Conservation (phyloP, 1,140 invertebrate species). For the Luehdorfia chinensis region DNA sequence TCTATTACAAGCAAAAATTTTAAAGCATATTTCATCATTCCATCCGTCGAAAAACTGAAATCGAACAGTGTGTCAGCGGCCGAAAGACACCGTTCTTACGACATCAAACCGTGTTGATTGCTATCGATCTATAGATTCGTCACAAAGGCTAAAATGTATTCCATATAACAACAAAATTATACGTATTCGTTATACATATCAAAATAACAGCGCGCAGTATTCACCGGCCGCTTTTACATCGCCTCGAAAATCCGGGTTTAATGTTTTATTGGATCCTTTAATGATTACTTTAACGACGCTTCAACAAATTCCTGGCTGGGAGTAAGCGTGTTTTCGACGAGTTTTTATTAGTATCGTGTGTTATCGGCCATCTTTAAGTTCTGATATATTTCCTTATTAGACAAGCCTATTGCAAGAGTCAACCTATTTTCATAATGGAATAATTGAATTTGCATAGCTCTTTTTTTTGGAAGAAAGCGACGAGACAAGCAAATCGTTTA, state of each 20-base stretch:
- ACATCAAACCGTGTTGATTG: constrained; percentile 58
- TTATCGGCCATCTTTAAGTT: too few relatives aligned
- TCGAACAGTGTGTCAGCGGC: constrained; percentile 29
- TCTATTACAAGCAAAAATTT: too few relatives aligned
- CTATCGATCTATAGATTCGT: constrained; percentile 58
- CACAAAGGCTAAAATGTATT: constrained; percentile 61
- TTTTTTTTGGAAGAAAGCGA: too few relatives aligned
- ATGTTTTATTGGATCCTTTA: constrained; percentile 11
- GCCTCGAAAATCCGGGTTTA: constrained; percentile 4
- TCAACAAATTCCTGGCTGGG: constrained; percentile 8
- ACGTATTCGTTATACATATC: constrained; percentile 20
- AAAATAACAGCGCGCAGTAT: too few relatives aligned
- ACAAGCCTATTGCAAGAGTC: too few relatives aligned
- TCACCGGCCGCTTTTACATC: not conserved
- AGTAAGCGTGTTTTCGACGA: not conserved
- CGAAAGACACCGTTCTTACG: constrained; percentile 41
- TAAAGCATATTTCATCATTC: too few relatives aligned
- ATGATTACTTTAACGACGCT: constrained; percentile 10
- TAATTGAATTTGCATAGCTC: too few relatives aligned
- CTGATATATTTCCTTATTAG: too few relatives aligned
- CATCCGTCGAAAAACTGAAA: too few relatives aligned
- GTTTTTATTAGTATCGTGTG: constrained; percentile 1
- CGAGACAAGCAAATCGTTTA: too few relatives aligned
- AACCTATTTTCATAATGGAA: too few relatives aligned
- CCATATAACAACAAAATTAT: constrained; percentile 51